Evolutionary conservation across 2,888 invertebrate species (phyloP), one percentile per base, ranked within the genome.

Genomic region (Cryptocephalus primarius): DNA sequence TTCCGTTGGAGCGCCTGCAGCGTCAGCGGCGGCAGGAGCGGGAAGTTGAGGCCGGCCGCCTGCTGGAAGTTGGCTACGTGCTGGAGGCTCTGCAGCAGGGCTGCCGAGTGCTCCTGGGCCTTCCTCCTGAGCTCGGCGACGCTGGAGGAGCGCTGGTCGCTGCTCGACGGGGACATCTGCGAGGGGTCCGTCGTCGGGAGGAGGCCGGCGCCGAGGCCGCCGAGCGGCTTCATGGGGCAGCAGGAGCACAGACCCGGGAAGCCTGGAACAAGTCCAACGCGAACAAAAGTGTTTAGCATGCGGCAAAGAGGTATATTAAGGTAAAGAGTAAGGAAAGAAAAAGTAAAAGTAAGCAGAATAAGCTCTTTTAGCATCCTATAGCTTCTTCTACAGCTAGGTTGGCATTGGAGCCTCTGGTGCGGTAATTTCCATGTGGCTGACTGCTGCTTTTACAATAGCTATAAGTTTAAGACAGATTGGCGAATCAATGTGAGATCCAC

Each of bases 31-130:
- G 69, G 80, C 67, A 68, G 70, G 64, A 67, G 71, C 57, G 75
- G 73, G 54, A 74, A 70, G 48, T 74, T 72, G 34, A 73, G 64
- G 39, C 74, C 70, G 4, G 79, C 78, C 11, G 79, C 78, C 10
- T 81, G 75, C 22, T 80, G 79, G 62, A 74, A 72, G 72, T 76
- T 76, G 68, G 79, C 72, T 69, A 73, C 69, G 62, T 74, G 79
- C 57, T 86, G 85, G 42, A 87, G 70, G 34, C 82, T 82, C 64
- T 87, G 86, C 44, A 87, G 69, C 22, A 90, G 71, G 0, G 93
- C 92, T 1, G 94, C 93, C 1, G 92, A 89, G 69, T 95, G 94
- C 65, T 95, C 94, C 69, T 94, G 90, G 1, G 94, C 94, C 67
- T 93, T 92, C 45, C 94, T 80, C 8, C 94, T 76, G 39, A 95